phyloP scores from a whole-genome alignment of 1,140 invertebrate genomes.

The Heterodera schachtii region DNA sequence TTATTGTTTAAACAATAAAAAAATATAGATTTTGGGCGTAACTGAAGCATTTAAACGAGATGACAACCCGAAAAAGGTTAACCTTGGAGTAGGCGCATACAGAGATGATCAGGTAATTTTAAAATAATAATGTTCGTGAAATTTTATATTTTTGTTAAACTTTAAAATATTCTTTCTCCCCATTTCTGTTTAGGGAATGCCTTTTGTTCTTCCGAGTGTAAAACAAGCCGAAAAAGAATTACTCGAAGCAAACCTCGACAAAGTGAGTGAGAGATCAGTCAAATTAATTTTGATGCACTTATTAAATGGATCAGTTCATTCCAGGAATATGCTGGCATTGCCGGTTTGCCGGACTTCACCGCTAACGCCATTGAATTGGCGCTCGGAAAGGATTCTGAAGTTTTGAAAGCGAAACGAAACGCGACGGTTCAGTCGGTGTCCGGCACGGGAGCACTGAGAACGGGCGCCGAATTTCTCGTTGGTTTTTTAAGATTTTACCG shows the following conservation, averaged over 20 bases:
- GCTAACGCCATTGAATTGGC: constrained; percentile 75
- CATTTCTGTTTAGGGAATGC: constrained; percentile 54
- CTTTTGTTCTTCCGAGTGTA: constrained; percentile 57
- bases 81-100: constrained; percentile 95
- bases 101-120: constrained; percentile 90
- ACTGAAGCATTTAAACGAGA: constrained; percentile 94
- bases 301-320: not conserved
- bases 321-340: constrained; percentile 87
- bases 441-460: constrained; percentile 91
- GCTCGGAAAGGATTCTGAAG: constrained; percentile 80
- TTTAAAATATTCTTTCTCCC: too few relatives aligned
- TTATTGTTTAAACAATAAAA: constrained; percentile 73
- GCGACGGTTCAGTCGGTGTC: constrained; percentile 85
- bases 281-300: too few relatives aligned
- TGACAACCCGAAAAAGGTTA: constrained; percentile 91
- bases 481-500: constrained; percentile 59
- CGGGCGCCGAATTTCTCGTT: constrained; percentile 86
- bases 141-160: too few relatives aligned
- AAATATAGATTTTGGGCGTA: constrained; percentile 80
- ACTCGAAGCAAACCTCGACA: constrained; percentile 77
- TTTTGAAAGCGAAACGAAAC: constrained; percentile 78
- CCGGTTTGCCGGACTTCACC: constrained; percentile 72
- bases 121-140: constrained; percentile 66
- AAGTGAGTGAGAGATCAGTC: constrained; percentile 65
- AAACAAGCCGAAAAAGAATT: constrained; percentile 79